Evolutionary conservation across 2,797 vertebrate species (phyloP).

Genomic region (Yasuhikotakia modesta): DNA sequence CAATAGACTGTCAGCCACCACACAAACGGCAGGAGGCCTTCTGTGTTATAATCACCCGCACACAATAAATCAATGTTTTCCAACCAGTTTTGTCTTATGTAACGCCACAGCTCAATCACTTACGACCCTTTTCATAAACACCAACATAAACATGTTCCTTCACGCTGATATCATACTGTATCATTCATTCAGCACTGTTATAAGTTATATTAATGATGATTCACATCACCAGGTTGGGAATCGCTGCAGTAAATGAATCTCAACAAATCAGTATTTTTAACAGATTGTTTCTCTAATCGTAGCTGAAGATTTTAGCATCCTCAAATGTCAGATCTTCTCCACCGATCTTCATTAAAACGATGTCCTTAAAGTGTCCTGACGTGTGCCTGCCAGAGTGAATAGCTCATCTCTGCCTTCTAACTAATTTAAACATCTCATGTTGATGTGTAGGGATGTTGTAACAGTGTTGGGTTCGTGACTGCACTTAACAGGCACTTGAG

Average conservation of each 20-base stretch:
- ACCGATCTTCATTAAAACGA: constrained; percentile 14
- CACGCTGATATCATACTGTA: background rate
- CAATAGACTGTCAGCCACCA: constrained; percentile 34
- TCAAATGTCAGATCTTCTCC: background rate
- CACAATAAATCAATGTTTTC: constrained; percentile 22
- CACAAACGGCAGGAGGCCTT: constrained; percentile 18
- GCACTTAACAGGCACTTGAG: background rate
- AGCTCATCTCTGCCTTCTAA: background rate
- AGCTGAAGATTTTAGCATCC: background rate
- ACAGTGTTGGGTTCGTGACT: background rate
- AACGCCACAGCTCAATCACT: background rate
- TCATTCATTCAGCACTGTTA: background rate
- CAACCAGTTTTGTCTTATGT: background rate
- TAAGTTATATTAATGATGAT: too few species aligned
- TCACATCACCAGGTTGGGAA: too few species aligned
- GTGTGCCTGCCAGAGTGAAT: background rate
- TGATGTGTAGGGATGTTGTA: background rate
- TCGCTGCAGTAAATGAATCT: too few species aligned
- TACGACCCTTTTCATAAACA: background rate
- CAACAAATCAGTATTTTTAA: background rate
- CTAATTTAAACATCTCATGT: background rate
- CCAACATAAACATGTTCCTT: background rate
- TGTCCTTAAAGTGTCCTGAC: background rate
- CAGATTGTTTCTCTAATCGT: background rate
- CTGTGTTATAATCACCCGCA: constrained; percentile 8